Percentiles rank a stretch among this genome's conserved stretches.
Conservation (phyloP, 2,797 vertebrate species). For the Pipistrellus pygmaeus region DNA sequence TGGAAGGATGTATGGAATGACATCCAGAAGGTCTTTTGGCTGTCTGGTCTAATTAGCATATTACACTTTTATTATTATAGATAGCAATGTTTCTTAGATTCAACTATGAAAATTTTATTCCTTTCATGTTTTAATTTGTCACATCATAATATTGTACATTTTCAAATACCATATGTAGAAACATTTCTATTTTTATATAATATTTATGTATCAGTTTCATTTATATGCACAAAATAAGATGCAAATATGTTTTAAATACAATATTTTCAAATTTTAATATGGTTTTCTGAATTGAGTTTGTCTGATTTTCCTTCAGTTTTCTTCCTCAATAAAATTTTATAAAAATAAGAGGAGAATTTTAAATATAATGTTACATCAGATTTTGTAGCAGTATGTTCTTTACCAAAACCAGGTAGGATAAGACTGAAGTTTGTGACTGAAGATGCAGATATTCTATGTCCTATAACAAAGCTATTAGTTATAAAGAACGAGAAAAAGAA, state of each 20-base stretch:
- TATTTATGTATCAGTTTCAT: not conserved
- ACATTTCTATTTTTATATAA: not conserved
- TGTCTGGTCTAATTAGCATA: too few species aligned
- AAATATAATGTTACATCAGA: not conserved
- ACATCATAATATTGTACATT: not conserved
- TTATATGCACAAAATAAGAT: not conserved
- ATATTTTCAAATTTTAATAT: constrained; percentile 16
- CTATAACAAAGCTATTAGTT: not conserved
- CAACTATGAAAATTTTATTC: not conserved
- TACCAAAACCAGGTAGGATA: not conserved
- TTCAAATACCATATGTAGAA: not conserved
- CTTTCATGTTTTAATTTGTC: not conserved
- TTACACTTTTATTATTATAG: too few species aligned
- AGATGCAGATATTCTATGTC: not conserved
- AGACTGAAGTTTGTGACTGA: not conserved
- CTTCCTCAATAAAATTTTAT: not conserved
- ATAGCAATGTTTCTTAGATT: not conserved
- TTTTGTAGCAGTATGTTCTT: not conserved
- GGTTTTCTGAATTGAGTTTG: not conserved
- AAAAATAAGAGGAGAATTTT: not conserved
- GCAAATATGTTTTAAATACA: not conserved
- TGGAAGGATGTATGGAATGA: too few species aligned
- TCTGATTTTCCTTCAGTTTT: not conserved
- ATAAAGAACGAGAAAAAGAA: not conserved
- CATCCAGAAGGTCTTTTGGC: too few species aligned